A percentile compares a stretch with the other conserved stretches of the same genome.
Evolutionary conservation across 2,797 vertebrate genomes (phyloP).

Genomic region (Hypotaenidia okinawae): DNA sequence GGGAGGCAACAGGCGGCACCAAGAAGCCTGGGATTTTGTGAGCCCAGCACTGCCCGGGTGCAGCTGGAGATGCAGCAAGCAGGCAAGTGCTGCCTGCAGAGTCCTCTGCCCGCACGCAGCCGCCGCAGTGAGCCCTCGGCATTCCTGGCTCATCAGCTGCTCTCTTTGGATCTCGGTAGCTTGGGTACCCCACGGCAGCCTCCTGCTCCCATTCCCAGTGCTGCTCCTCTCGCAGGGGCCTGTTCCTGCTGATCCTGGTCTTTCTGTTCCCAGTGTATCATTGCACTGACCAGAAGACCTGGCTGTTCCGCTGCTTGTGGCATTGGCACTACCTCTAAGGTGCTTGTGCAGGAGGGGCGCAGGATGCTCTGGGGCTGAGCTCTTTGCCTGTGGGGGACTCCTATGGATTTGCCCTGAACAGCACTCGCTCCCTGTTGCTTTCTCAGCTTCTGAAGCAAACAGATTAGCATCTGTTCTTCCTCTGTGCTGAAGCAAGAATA

Average conservation of each 20-base stretch:
- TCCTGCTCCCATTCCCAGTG: neutral
- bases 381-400: fast-evolving
- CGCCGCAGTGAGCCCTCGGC: neutral
- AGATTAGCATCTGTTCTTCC: neutral
- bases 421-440: neutral
- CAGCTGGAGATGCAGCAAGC: neutral
- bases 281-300: neutral
- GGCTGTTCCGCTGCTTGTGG: neutral
- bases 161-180: neutral
- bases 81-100: neutral
- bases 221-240: neutral
- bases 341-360: fast-evolving
- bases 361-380: neutral
- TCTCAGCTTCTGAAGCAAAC: neutral
- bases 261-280: neutral
- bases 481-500: neutral
- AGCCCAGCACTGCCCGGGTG: neutral
- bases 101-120: neutral
- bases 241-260: neutral
- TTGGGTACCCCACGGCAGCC: neutral
- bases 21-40: neutral
- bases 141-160: fast-evolving
- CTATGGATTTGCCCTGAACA: neutral
- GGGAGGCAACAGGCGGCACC: neutral
- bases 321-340: fast-evolving